A percentile compares a stretch with the other conserved stretches of the same genome.
Conservation (phyloP, 2,888 invertebrate species). For the Abrostola triplasia region DNA sequence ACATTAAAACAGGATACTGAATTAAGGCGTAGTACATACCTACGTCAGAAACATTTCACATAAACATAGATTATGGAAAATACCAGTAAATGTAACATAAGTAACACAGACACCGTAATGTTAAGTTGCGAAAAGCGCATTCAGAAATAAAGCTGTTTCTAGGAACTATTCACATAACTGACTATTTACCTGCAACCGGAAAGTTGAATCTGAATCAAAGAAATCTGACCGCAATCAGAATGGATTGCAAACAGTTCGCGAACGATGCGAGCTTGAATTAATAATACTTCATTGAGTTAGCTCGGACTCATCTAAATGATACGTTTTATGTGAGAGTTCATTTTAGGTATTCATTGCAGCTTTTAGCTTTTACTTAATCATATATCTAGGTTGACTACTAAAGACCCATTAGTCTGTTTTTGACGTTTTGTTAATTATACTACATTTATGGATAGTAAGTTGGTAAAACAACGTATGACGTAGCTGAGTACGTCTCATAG, state of each 20-base stretch:
- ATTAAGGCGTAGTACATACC: too few relatives aligned
- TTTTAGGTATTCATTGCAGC: too few relatives aligned
- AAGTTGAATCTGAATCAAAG: background rate
- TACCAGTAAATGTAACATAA: too few relatives aligned
- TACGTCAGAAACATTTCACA: too few relatives aligned
- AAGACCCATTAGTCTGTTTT: conserved; percentile 20
- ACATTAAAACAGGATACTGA: too few relatives aligned
- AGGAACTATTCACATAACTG: conserved; percentile 1
- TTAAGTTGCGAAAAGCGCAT: too few relatives aligned
- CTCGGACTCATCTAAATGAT: background rate
- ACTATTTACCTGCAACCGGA: background rate
- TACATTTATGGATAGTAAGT: conserved; percentile 27
- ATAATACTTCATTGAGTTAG: conserved; percentile 1
- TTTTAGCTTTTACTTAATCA: background rate
- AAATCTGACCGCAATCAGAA: background rate
- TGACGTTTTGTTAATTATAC: conserved; percentile 35
- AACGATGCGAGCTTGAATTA: background rate
- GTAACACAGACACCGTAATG: too few relatives aligned
- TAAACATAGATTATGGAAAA: too few relatives aligned
- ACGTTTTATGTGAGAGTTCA: background rate
- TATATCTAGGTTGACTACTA: conserved; percentile 3
- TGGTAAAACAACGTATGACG: conserved; percentile 17
- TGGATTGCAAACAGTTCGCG: background rate
- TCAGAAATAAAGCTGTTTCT: background rate
- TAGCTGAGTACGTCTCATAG: conserved; percentile 3